phyloP scores from a whole-genome alignment of 2,113 vertebrate species.

The Corvus cornix region DNA sequence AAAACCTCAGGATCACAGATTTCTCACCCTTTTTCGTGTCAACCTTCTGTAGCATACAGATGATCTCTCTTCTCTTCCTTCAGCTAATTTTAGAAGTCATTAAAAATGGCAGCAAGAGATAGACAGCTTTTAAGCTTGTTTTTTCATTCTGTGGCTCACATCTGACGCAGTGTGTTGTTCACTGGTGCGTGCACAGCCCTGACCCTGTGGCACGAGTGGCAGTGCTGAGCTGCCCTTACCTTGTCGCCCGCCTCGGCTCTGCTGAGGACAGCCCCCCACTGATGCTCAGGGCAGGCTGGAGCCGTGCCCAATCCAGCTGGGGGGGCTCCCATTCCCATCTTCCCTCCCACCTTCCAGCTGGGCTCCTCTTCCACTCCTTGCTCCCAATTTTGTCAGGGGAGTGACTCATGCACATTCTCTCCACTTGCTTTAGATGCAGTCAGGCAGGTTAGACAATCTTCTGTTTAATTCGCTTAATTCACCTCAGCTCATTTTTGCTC shows the following conservation, averaged over 20 bases:
- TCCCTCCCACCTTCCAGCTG: slow-evolving; percentile 22
- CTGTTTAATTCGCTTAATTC: background rate
- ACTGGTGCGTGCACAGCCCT: background rate
- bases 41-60: background rate
- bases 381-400: background rate
- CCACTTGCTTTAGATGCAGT: background rate
- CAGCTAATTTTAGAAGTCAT: background rate
- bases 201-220: background rate
- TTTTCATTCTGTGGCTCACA: background rate
- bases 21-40: background rate
- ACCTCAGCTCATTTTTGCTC: background rate
- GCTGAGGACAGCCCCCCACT: background rate
- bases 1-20: slow-evolving; percentile 5
- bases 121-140: background rate
- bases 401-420: background rate
- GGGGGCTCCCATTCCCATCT: background rate
- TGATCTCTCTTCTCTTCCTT: background rate
- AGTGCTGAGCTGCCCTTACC: background rate
- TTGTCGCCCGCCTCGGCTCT: background rate
- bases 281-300: background rate
- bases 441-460: background rate
- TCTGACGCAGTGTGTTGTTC: background rate
- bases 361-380: background rate
- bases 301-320: background rate
- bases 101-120: background rate